phyloP scores from a whole-genome alignment of 2,113 vertebrate species.

The Melanostigma gelatinosum region DNA sequence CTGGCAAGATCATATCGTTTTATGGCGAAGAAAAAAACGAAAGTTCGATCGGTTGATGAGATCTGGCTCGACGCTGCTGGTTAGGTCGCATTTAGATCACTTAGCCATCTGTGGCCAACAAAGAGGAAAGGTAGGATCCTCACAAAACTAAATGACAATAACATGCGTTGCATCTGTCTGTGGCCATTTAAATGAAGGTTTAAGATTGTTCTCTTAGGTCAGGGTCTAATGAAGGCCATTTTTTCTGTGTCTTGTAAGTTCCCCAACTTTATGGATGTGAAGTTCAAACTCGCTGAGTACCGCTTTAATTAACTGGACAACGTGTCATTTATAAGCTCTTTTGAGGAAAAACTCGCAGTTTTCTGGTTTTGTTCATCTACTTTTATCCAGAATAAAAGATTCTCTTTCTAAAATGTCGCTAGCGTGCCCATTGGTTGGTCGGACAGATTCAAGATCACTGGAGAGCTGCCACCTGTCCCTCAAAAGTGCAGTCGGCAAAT shows the following conservation, averaged over 20 bases:
- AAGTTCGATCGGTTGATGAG: slow-evolving; percentile 68
- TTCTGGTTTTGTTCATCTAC: background rate
- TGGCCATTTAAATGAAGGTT: background rate
- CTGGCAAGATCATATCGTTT: slow-evolving; percentile 51
- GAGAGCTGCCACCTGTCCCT: background rate
- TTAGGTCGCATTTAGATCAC: slow-evolving; percentile 64
- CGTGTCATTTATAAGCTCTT: background rate
- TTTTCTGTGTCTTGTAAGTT: background rate
- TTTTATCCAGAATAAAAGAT: background rate
- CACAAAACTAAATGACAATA: slow-evolving; percentile 46
- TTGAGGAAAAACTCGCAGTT: background rate
- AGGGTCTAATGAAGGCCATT: background rate
- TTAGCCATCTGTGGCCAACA: slow-evolving; percentile 61
- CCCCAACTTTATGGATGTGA: background rate
- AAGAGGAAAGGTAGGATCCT: slow-evolving; percentile 21
- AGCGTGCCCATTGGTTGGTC: background rate
- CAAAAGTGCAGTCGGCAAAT: slow-evolving; percentile 6
- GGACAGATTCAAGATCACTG: background rate
- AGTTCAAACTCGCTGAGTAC: background rate
- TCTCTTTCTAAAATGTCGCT: background rate
- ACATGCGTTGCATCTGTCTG: background rate
- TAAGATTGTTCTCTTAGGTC: background rate
- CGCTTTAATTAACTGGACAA: background rate
- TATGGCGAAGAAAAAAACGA: slow-evolving; percentile 24
- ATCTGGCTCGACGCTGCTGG: slow-evolving; percentile 59